A percentile compares a stretch with the other conserved stretches of the same genome.
Conservation (phyloP, 2,888 invertebrate species). For the Monopis laevigella region DNA sequence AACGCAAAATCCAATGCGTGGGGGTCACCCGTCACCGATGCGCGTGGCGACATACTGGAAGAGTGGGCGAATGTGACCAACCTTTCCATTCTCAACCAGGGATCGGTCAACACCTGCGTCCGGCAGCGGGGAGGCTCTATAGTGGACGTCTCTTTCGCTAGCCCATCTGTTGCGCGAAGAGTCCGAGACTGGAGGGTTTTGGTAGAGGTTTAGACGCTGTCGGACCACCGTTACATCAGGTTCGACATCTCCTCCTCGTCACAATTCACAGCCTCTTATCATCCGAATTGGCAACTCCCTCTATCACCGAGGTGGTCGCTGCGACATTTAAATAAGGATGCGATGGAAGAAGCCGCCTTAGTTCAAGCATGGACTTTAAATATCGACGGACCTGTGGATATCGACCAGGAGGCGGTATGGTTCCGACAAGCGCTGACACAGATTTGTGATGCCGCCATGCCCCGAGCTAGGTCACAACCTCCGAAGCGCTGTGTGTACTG, state of each 20-base stretch:
- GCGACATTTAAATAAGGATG: slow-evolving; percentile 11
- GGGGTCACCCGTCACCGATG: slow-evolving; percentile 14
- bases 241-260: not conserved
- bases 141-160: slow-evolving; percentile 18
- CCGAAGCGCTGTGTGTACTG: slow-evolving; percentile 3
- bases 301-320: slow-evolving; percentile 15
- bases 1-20: slow-evolving; percentile 16
- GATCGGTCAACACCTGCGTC: slow-evolving; percentile 19
- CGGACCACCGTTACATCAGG: slow-evolving; percentile 16
- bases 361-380: slow-evolving; percentile 10
- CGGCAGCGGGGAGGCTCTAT: slow-evolving; percentile 20
- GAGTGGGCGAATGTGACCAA: slow-evolving; percentile 17
- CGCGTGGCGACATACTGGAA: slow-evolving; percentile 15
- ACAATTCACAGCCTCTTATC: not conserved
- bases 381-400: not conserved
- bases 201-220: slow-evolving; percentile 16
- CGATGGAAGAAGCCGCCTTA: slow-evolving; percentile 16
- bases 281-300: too few relatives aligned
- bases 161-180: slow-evolving; percentile 12
- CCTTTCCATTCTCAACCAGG: slow-evolving; percentile 16
- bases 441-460: slow-evolving; percentile 20
- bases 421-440: slow-evolving; percentile 12
- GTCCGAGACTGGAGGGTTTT: slow-evolving; percentile 16
- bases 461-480: slow-evolving; percentile 11
- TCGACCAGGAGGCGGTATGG: slow-evolving; percentile 9